Evolutionary conservation across 2,797 vertebrate species (phyloP).

Genomic region (Typhlichthys subterraneus): DNA sequence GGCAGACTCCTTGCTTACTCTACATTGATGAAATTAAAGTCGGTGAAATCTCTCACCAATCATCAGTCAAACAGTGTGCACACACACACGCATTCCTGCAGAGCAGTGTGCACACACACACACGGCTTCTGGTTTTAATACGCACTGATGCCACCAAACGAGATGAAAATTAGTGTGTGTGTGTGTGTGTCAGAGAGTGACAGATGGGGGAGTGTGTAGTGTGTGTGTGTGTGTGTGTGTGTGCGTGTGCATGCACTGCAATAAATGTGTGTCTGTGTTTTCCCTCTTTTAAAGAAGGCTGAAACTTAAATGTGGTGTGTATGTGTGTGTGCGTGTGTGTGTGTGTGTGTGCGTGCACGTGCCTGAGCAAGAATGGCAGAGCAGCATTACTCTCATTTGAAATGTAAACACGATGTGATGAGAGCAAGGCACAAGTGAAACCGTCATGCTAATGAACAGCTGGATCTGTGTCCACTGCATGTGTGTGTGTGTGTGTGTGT

Average conservation of each 20-base stretch:
- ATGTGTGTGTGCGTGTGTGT: conserved; percentile 15
- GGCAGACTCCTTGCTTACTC: conserved; percentile 36
- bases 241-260: conserved; percentile 1
- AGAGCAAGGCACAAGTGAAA: conserved; percentile 60
- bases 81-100: conserved; percentile 6
- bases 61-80: conserved; percentile 46
- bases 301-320: not conserved
- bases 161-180: conserved; percentile 41
- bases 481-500: conserved; percentile 13
- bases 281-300: not conserved
- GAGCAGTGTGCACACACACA: not conserved
- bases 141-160: not conserved
- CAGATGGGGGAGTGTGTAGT: not conserved
- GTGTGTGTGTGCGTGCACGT: conserved; percentile 2
- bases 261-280: not conserved
- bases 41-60: conserved; percentile 51
- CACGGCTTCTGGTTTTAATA: conserved; percentile 8
- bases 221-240: conserved; percentile 2
- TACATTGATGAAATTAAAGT: conserved; percentile 55
- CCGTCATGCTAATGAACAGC: conserved; percentile 74
- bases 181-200: not conserved
- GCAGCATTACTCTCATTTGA: conserved; percentile 57
- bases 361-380: not conserved
- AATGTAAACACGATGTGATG: conserved; percentile 72
- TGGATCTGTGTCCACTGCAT: conserved; percentile 29